phyloP scores from a whole-genome alignment of 2,113 vertebrate species.

The Rallus limicola region DNA sequence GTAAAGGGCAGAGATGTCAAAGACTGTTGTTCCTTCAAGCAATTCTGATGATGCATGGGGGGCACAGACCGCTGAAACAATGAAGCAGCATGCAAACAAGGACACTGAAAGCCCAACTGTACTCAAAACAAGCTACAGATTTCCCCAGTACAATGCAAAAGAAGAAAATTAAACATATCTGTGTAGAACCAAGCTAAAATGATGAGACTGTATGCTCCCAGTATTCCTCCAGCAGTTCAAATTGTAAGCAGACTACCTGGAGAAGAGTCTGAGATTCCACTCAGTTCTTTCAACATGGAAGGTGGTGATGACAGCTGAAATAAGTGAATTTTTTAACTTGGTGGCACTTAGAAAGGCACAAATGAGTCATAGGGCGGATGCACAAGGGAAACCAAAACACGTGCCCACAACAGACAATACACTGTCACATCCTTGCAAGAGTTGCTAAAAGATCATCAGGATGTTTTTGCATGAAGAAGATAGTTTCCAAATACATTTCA shows the following conservation, averaged over 20 bases:
- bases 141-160: background rate
- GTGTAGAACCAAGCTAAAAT: background rate
- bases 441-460: background rate
- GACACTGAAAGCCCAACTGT: background rate
- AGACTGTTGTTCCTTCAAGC: background rate
- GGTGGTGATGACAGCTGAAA: background rate
- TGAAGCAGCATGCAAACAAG: background rate
- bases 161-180: background rate
- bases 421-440: background rate
- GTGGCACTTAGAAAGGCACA: background rate
- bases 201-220: background rate
- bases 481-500: background rate
- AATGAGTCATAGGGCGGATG: background rate
- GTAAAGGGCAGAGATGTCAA: background rate
- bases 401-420: background rate
- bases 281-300: background rate
- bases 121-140: background rate
- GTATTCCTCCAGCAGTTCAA: background rate
- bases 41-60: background rate
- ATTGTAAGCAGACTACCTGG: background rate
- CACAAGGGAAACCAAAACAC: background rate
- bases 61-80: background rate
- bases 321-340: background rate
- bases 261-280: background rate
- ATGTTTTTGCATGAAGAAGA: background rate